Evolutionary conservation across 2,113 vertebrate species (phyloP).

Genomic region (Urocitellus parryii): DNA sequence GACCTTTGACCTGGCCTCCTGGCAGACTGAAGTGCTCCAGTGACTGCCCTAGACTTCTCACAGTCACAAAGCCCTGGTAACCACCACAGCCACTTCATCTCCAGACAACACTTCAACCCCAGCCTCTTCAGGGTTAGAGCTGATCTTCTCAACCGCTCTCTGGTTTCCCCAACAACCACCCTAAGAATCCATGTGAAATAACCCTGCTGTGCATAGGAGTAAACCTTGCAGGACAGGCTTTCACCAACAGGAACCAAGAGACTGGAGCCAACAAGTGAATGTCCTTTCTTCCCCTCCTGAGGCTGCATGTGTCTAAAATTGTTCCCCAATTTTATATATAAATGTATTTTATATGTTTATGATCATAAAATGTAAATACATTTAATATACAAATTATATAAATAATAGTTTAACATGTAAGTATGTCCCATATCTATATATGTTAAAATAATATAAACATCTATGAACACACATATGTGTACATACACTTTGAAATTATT

Average conservation of each 20-base stretch:
- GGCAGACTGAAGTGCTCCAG: background rate
- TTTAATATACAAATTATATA: background rate
- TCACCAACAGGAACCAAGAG: background rate
- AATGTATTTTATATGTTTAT: background rate
- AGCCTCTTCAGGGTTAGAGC: background rate
- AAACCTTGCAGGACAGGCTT: background rate
- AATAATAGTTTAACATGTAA: background rate
- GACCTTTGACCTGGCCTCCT: background rate
- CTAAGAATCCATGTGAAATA: background rate
- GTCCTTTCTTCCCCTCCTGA: background rate
- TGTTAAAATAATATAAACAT: background rate
- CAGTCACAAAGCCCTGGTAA: background rate
- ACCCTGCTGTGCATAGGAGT: too few species aligned
- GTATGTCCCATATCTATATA: background rate
- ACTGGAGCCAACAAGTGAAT: background rate
- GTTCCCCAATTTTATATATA: background rate
- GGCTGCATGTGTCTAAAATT: background rate
- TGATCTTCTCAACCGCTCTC: background rate
- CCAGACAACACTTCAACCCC: background rate
- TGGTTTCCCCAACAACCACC: background rate
- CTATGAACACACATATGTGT: background rate
- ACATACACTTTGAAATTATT: background rate
- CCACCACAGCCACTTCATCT: background rate
- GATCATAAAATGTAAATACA: background rate
- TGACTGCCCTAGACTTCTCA: too few species aligned